Base-by-base conservation (phyloP, 2,797 vertebrate species). In the Poeciliopsis paucimaculata region DNA sequence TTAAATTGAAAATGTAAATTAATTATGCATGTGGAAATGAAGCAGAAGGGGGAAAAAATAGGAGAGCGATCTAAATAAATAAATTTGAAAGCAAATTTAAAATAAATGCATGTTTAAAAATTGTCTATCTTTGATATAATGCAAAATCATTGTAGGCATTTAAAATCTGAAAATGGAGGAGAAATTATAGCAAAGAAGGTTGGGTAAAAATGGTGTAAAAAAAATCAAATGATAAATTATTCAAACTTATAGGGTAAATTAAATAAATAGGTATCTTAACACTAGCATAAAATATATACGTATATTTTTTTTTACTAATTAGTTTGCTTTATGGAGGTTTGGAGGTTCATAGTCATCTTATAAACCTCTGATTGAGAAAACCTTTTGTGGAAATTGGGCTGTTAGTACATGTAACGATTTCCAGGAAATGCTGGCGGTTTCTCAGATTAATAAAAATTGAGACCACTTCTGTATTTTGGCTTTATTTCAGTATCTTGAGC, bases 401-500 rank as follows among this genome's bases (percentile, higher is more conserved):
- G 36, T 26, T 53, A 20, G 1, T 73, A 73, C 49, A 13, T 71
- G 23, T n/a, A 71, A 28, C 9, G 3, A 45, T 71, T 28, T 45
- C 34, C 15, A 11, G 13, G 47, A 18, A 73, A 73, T 53, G 39
- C 20, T 53, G 36, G 6, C 28, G 45, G 51, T 77, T 76, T 57
- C 23, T 77, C 43, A 78, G 68, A 81, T 87, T 86, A 79, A 89
- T 57, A 85, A 77, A 51, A 77, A 83, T 39, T 23, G 41, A 81
- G 34, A 78, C 41, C 82, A 8, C 31, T 43, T 82, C 12, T 68
- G 18, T 85, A 6, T 83, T 73, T 78, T 36, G 47, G n/a, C 26
- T 77, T 76, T 79, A 89, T 66, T 89, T 76, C 86, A 99, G 98
- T 94, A 88, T 85, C 95, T 99, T 77, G 97, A 96, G 86, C 94